phyloP scores from a whole-genome alignment of 2,797 vertebrate species.

The Danio tinwini region DNA sequence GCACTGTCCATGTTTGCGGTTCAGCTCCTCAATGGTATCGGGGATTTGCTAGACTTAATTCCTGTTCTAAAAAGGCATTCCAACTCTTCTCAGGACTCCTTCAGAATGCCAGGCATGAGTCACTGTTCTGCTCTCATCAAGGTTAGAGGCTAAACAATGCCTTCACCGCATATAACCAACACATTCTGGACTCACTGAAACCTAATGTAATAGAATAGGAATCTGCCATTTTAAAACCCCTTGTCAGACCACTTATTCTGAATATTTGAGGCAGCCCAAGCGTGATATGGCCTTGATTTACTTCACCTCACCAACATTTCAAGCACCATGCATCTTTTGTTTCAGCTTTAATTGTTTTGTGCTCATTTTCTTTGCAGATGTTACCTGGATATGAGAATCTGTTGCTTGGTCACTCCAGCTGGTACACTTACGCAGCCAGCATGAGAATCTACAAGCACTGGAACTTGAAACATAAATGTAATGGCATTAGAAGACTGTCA shows the following conservation, averaged over 20 bases:
- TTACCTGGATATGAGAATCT: conserved; percentile 92
- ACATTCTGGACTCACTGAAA: background rate
- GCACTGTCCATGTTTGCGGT: conserved; percentile 82
- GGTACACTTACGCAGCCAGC: conserved; percentile 90
- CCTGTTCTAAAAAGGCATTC: conserved; percentile 77
- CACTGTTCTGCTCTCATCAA: conserved; percentile 95
- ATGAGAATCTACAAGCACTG: conserved; percentile 92
- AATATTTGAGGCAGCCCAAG: background rate
- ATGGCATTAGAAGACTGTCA: conserved; percentile 78
- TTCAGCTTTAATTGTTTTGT: background rate
- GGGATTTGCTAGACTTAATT: conserved; percentile 89
- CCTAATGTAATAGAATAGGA: background rate
- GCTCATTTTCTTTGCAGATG: conserved; percentile 73
- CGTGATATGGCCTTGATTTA: background rate
- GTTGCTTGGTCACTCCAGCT: conserved; percentile 89
- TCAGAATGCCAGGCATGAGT: conserved; percentile 85
- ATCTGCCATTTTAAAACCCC: background rate
- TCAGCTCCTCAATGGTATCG: conserved; percentile 86
- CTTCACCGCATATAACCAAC: background rate
- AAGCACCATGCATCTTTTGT: background rate
- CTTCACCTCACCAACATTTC: background rate
- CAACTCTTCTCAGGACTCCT: conserved; percentile 66
- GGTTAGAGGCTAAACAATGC: conserved; percentile 74
- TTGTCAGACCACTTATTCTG: background rate
- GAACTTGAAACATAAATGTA: conserved; percentile 81